Base-by-base conservation (phyloP, 2,113 vertebrate species). In the Syrmaticus mikado region DNA sequence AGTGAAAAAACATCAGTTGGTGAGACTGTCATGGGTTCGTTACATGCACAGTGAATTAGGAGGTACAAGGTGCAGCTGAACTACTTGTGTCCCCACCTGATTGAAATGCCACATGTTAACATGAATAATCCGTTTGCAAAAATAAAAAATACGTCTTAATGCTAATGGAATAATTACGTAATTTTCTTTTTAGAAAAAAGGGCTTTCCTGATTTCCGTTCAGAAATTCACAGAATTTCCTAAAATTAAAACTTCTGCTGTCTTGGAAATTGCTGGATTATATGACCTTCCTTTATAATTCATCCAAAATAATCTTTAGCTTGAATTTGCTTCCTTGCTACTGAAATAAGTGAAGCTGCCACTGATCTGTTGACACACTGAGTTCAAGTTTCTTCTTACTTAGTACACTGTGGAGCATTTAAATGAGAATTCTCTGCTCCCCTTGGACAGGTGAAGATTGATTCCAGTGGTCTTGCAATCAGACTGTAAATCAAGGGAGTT, bases 391-490 rank as follows among this genome's bases (percentile, higher is more conserved):
- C 58, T 83, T 90, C 48, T 77, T 61, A n/a, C 40, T 82, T 87
- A 70, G n/a, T 70, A 62, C 25, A 48, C 34, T 19, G 28, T 34
- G 30, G 32, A 87, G 16, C 36, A 50, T 58, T 82, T 70, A 61
- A 87, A 82, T 41, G 62, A 64, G 60, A 94, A 82, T 84, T 6
- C 71, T 93, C 81, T 93, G 76, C 50, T 94, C n/a, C 73, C 65
- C 73, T 80, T 57, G 88, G 85, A 74, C 38, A 85, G 34, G 76
- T 83, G 43, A 90, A 94, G 88, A 94, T 85, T 93, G 72, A 95
- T 71, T 91, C 20, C 77, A 57, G 43, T 32, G 27, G 41, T 85
- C 53, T 84, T 61, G 67, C 53, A 61, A 57, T 68, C 50, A 71
- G 58, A 24, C 32, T 87, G 10, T 60, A 91, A 87, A 81, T 78